Evolutionary conservation across 2,113 vertebrate species (phyloP), one percentile per base, ranked within the genome.

Genomic region (Capreolus pygargus): DNA sequence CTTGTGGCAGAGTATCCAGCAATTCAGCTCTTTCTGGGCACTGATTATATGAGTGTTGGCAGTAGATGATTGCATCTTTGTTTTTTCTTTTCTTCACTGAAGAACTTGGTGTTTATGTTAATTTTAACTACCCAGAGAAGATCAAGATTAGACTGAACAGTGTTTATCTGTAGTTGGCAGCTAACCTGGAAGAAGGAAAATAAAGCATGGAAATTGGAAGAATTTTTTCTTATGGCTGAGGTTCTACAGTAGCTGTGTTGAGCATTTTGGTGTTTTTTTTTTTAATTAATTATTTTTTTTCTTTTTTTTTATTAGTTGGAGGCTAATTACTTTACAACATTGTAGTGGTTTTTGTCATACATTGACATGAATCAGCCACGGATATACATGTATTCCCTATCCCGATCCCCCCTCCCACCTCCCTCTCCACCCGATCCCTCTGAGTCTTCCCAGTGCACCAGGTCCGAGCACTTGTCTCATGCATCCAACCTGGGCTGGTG

Each of bases 51-150:
- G 45, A 91, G 54, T 21, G 3, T 70, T 95, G 54, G 33, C 23
- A 85, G 39, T 78, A 86, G 60, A 50, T 95, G 76, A 67, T 78
- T 91, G 7, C 7, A 13, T 95, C 36, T 7, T 95, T 92, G 43
- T 5, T 89, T 95, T 92, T 94, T 58, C 28, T 91, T 91, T 61
- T 87, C 47, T 86, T 97, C 3, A 23, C 30, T 93, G 54, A 58
- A 91, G 28, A 88, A 95, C 79, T 79, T 95, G 50, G 30, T 86
- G 50, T 94, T 67, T 86, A n/a, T 95, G 52, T 30, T 89, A 33
- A 79, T 94, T 74, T 86, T 64, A 67, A 39, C 54, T 21, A 87
- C 23, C 47, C 54, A 47, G 30, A 97, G 61, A 88, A 86, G 57
- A 67, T 86, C 1, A 93, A 96, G 90, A 82, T 91, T 74, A 94